These are phyloP conservation scores for Mellivora capensis DNA, from an alignment of 2,113 vertebrate genomes.

Conservation along the genomic window DNA sequence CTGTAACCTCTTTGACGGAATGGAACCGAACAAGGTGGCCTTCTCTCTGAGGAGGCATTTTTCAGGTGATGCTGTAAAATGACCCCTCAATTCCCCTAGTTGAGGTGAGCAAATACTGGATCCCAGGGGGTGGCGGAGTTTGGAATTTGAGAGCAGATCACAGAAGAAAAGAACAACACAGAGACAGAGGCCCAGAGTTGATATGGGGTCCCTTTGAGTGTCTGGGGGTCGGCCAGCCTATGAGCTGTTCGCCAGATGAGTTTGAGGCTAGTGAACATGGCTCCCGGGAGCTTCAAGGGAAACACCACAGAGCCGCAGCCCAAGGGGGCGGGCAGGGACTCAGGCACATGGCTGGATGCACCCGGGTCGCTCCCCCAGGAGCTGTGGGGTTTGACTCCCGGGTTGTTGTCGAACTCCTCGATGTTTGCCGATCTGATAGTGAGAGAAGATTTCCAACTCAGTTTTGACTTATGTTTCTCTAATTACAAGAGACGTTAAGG, in stretches of 20 bases:
- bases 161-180: not conserved
- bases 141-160: too few species aligned
- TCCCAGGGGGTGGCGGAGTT: fast-evolving
- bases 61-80: too few species aligned
- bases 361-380: fast-evolving
- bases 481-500: not conserved
- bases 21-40: too few species aligned
- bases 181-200: fast-evolving
- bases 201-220: fast-evolving
- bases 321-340: fast-evolving
- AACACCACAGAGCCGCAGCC: fast-evolving
- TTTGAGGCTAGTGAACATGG: fast-evolving
- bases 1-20: fast-evolving
- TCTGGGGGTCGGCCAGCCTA: too few species aligned
- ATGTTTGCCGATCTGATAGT: not conserved
- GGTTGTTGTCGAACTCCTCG: not conserved
- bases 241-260: too few species aligned
- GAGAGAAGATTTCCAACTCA: not conserved
- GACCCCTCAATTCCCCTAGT: not conserved
- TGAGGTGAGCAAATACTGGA: too few species aligned
- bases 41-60: not conserved
- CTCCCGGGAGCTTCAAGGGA: fast-evolving
- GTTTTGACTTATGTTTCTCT: not conserved
- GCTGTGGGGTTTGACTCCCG: fast-evolving
- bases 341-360: fast-evolving